Evolutionary conservation across 2,888 invertebrate species (phyloP), one percentile per base, ranked within the genome.

Genomic region (Pristionchus maxplancki): DNA sequence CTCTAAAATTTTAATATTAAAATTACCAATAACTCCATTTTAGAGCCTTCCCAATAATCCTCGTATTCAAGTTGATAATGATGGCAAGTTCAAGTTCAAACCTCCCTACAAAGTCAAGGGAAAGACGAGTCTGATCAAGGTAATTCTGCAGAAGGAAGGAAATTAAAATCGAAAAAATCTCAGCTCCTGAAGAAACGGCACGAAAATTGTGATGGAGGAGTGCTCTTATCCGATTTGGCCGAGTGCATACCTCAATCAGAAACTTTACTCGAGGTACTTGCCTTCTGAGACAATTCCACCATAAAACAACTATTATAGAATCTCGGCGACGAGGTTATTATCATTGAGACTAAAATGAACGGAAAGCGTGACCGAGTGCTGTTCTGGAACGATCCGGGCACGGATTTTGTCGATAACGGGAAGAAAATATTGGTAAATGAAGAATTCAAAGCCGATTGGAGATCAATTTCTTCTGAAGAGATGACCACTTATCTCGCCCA

Each of bases 201-300:
- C 95, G 96, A 98, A 88, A 97, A 98, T 95, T 98, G 98, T 0
- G 96, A 97, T 48, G 99, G 99, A 2, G 99, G 98, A 1, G 97
- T 99, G 91, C 95, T 98, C 91, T 95, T 98, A 90, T 98, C 99
- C 94, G 98, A 99, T 95, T 97, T 99, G 2, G 97, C 98, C 94
- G 99, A 99, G 95, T 98, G 98, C 44, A 96, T 99, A 89, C 98
- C 98, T 0, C 97, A 98, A 95, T 97, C 97, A 94, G 98, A 98
- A 91, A 97, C 97, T 95, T 97, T 97, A 53, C 95, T 98, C 34
- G 90, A 91, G 50, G 88, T 67, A 15, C 11, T 4, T 17, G 28
- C 24, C n/a, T 24, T 24, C n/a, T 62, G 58, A 8, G 9, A n/a
- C 31, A 11, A 24, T 78, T 24, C 37, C 97, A 97, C 95, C 96